phyloP scores from a whole-genome alignment of 2,888 invertebrate genomes.

The Drosophila dives region DNA sequence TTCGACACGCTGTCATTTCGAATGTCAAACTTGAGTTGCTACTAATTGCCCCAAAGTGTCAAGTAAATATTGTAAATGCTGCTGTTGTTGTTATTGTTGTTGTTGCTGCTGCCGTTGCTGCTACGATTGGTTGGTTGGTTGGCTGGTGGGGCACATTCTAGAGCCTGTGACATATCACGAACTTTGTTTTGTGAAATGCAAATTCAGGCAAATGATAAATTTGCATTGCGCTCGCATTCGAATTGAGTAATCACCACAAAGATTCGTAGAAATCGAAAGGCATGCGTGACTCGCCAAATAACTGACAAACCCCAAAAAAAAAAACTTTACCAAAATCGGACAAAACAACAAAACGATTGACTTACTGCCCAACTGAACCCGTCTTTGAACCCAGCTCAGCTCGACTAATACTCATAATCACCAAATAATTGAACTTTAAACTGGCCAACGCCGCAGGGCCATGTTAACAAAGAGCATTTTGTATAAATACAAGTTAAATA shows the following conservation, averaged over 20 bases:
- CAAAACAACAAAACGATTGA: slow-evolving; percentile 21
- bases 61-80: slow-evolving; percentile 47
- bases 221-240: slow-evolving; percentile 68
- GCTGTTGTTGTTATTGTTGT: slow-evolving; percentile 14
- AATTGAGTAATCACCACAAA: slow-evolving; percentile 65
- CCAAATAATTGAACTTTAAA: slow-evolving; percentile 43
- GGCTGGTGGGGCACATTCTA: slow-evolving; percentile 64
- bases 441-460: slow-evolving; percentile 38
- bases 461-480: slow-evolving; percentile 43
- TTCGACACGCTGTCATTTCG: slow-evolving; percentile 36
- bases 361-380: slow-evolving; percentile 49
- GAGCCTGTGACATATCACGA: slow-evolving; percentile 79
- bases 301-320: slow-evolving; percentile 51
- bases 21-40: slow-evolving; percentile 45
- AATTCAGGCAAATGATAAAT: slow-evolving; percentile 65
- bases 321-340: slow-evolving; percentile 12
- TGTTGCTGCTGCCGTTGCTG: slow-evolving; percentile 3
- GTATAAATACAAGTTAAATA: slow-evolving; percentile 21
- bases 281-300: slow-evolving; percentile 70
- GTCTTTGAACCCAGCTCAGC: slow-evolving; percentile 36
- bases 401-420: slow-evolving; percentile 32
- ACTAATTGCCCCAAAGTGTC: slow-evolving; percentile 71
- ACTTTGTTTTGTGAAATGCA: slow-evolving; percentile 69
- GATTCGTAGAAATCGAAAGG: slow-evolving; percentile 72
- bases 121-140: slow-evolving; percentile 13